Conservation (phyloP, 2,113 vertebrate species). For the Neogale vison region DNA sequence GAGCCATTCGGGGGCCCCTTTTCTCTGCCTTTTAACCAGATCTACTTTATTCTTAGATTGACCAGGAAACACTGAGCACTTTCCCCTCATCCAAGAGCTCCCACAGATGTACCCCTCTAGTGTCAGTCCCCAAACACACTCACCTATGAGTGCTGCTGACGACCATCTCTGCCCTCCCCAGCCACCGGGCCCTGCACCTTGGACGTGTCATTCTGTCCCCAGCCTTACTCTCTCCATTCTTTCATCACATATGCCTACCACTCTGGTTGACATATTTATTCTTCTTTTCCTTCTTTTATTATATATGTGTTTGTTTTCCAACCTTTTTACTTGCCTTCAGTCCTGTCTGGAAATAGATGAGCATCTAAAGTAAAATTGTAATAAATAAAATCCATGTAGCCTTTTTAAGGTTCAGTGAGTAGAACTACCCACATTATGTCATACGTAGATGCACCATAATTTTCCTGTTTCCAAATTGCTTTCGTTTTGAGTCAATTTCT, state of each 20-base stretch:
- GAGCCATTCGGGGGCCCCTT: not conserved
- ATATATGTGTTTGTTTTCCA: not conserved
- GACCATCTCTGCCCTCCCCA: not conserved
- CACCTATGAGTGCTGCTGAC: not conserved
- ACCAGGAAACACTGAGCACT: conserved; percentile 19
- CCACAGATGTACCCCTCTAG: not conserved
- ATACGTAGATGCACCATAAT: not conserved
- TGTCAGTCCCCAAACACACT: not conserved
- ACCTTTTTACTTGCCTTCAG: not conserved
- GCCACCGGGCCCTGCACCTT: fast-evolving
- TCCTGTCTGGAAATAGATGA: conserved; percentile 17
- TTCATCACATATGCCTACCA: not conserved
- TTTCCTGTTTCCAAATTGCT: conserved; percentile 46
- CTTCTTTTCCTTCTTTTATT: not conserved
- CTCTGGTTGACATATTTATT: not conserved
- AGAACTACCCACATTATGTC: not conserved
- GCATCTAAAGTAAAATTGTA: not conserved
- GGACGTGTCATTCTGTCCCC: not conserved
- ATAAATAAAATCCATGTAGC: conserved; percentile 4
- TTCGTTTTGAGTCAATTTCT: conserved; percentile 65
- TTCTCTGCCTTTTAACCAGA: not conserved
- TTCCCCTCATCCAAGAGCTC: not conserved
- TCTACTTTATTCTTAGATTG: not conserved
- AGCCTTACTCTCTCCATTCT: not conserved
- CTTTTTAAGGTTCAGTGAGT: conserved; percentile 20